These are phyloP conservation scores for Phaetusa simplex DNA, from an alignment of 2,113 vertebrate genomes.

Conservation along the genomic window DNA sequence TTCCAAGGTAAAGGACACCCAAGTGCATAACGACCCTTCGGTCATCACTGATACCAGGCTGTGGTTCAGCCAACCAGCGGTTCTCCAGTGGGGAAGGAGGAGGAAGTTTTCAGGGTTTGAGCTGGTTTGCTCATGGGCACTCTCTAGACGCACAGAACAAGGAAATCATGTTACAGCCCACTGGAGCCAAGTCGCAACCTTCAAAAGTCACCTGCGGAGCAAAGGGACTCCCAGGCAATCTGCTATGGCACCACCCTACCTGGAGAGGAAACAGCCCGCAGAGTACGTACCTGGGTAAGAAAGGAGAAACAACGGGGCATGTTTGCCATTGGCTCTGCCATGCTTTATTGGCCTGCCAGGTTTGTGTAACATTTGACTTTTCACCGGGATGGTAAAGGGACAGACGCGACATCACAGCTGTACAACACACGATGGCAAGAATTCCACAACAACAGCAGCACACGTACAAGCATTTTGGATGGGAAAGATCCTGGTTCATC, in stretches of 20 bases:
- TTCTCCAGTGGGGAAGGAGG: not conserved
- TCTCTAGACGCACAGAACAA: not conserved
- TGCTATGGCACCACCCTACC: not conserved
- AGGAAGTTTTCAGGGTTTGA: not conserved
- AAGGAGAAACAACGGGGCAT: not conserved
- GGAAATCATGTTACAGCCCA: not conserved
- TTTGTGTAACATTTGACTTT: not conserved
- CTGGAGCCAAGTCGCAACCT: not conserved
- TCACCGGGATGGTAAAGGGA: not conserved
- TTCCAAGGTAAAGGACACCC: not conserved
- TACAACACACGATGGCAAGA: not conserved
- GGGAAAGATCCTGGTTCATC: not conserved
- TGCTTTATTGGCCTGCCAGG: constrained; percentile 51
- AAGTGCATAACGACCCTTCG: not conserved
- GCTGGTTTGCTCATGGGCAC: not conserved
- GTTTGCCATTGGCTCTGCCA: constrained; percentile 10
- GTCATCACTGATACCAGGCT: not conserved
- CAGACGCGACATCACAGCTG: not conserved
- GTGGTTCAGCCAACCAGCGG: not conserved
- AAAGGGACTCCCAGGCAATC: not conserved
- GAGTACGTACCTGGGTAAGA: not conserved
- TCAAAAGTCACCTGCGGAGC: not conserved
- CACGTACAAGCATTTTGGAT: not conserved
- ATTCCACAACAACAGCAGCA: not conserved
- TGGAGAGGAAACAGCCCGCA: not conserved